Conservation (phyloP, 1,140 invertebrate genomes). For the Drosophila nebulosa region DNA sequence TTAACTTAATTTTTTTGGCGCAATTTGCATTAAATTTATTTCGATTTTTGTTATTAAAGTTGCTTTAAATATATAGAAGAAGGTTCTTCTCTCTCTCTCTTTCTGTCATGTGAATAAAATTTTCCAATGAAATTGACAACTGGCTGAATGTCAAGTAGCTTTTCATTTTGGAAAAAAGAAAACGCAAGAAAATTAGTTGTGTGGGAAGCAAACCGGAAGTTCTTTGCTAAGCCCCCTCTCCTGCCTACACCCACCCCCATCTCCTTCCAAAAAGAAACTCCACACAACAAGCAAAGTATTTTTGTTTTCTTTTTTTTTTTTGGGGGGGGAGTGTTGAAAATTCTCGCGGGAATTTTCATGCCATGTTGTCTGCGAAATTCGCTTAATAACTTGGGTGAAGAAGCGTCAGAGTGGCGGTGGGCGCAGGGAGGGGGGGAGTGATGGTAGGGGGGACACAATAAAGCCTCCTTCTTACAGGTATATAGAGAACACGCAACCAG, state of each 20-base stretch:
- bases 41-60: constrained; percentile 5
- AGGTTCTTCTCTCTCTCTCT: too few species aligned
- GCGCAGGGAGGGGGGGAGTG: neutral
- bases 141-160: constrained; percentile 54
- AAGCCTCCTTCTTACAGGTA: constrained; percentile 20
- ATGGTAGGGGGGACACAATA: neutral
- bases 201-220: constrained; percentile 35
- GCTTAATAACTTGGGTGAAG: constrained; percentile 68
- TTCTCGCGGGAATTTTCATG: constrained; percentile 73
- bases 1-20: constrained; percentile 76
- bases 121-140: constrained; percentile 71
- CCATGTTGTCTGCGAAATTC: constrained; percentile 71
- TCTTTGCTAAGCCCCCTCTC: constrained; percentile 8
- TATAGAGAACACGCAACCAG: constrained; percentile 59
- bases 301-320: neutral
- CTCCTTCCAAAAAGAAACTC: constrained; percentile 28
- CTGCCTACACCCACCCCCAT: neutral
- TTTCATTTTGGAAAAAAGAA: constrained; percentile 14
- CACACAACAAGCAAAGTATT: constrained; percentile 21
- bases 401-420: neutral
- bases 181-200: constrained; percentile 31
- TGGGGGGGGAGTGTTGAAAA: constrained; percentile 53
- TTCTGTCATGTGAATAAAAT: constrained; percentile 68
- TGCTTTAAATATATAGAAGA: too few species aligned
- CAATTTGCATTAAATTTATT: constrained; percentile 79